Evolutionary conservation across 1,140 invertebrate genomes (phyloP), one percentile per base, ranked within the genome.

Genomic region (Tetranychus cinnabarinus): DNA sequence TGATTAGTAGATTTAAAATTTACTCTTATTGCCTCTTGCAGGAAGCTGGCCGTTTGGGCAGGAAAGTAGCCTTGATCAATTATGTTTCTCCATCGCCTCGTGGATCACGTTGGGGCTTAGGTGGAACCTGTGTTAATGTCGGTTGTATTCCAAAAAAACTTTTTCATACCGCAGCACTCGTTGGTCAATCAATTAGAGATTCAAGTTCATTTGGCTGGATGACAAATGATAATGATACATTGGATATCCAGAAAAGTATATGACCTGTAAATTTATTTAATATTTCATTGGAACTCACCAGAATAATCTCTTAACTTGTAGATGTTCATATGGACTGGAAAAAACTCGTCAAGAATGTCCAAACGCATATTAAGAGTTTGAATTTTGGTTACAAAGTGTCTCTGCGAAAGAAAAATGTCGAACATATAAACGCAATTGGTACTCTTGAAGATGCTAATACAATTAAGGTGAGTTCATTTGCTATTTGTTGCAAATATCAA

Each of bases 81-180:
- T 96, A 79, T 75, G 90, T 96, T 0, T 81, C 81, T 50, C 90
- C 90, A 1, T 84, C 86, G 31, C 88, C 88, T 0, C 61, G 66
- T 63, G 86, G 86, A 48, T 83, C 84, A 2, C 84, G 83, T 72
- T 89, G 87, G 89, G 89, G 67, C 64, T 76, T 95, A 3, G 90
- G 91, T 64, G 91, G 91, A 59, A 97, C 91, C 3, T 97, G 91
- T 75, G 89, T 96, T 3, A 97, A 97, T 77, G 91, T 97, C 15
- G 92, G 91, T 47, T 96, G 92, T 72, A 96, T 97, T 72, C 91
- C 92, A 7, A 97, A 96, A 72, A 96, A 96, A 71, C 73, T 97
- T 37, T 93, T 96, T 88, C 92, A 97, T 71, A 86, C 91, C 72
- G 88, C 90, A 55, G 82, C 89, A 3, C 69, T 95, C 10, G 72